A percentile compares a stretch with the other conserved stretches of the same genome.
Evolutionary conservation across 2,113 vertebrate genomes (phyloP).

Genomic region (Caranx ignobilis): DNA sequence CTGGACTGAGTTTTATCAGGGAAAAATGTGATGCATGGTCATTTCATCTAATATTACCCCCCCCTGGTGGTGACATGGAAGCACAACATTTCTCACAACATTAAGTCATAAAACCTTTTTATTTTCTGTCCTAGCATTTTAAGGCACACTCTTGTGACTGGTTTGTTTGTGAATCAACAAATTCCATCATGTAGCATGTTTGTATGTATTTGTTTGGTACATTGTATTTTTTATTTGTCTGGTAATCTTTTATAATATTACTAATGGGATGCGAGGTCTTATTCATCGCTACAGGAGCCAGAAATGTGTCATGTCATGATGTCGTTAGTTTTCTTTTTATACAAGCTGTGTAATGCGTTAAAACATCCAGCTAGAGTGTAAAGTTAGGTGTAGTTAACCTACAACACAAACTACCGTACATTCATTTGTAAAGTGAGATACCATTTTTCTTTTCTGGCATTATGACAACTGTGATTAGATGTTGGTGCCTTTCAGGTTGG

Average conservation of each 20-base stretch:
- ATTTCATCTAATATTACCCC: conserved; percentile 31
- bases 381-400: conserved; percentile 9
- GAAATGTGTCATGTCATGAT: conserved; percentile 29
- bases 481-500: conserved; percentile 77
- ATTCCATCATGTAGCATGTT: conserved; percentile 68
- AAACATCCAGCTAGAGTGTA: conserved; percentile 32
- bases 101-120: not conserved
- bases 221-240: conserved; percentile 56
- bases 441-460: conserved; percentile 45
- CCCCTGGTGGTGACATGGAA: conserved; percentile 66
- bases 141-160: conserved; percentile 24
- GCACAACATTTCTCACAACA: conserved; percentile 65
- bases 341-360: conserved; percentile 45
- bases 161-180: conserved; percentile 29
- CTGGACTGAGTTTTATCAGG: conserved; percentile 58
- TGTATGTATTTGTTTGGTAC: conserved; percentile 61
- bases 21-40: conserved; percentile 43
- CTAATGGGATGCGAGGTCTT: conserved; percentile 50
- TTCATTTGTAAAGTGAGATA: conserved; percentile 43
- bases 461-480: conserved; percentile 70
- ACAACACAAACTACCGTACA: conserved; percentile 15
- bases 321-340: conserved; percentile 48
- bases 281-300: conserved; percentile 49
- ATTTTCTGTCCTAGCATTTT: conserved; percentile 20
- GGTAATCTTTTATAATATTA: conserved; percentile 61